These are phyloP conservation scores for Cephus pygmeus DNA, from an alignment of 2,888 invertebrate genomes.

Conservation along the genomic window DNA sequence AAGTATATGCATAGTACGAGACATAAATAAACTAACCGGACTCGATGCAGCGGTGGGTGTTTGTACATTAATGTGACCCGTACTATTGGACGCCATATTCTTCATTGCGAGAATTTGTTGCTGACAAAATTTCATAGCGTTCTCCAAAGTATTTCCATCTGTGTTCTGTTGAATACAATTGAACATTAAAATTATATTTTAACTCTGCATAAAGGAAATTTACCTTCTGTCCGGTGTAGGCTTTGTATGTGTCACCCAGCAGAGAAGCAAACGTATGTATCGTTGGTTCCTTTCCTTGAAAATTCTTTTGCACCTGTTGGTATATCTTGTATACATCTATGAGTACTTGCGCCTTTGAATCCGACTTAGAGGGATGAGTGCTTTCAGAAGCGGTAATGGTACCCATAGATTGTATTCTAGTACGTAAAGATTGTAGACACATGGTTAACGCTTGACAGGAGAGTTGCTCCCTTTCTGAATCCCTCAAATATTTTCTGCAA, in stretches of 20 bases:
- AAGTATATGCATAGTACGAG: not conserved
- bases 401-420: conserved; percentile 69
- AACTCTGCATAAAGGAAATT: conserved; percentile 37
- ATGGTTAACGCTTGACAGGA: conserved; percentile 82
- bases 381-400: conserved; percentile 49
- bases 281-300: conserved; percentile 70
- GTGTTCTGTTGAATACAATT: conserved; percentile 58
- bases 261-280: conserved; percentile 70
- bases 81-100: conserved; percentile 66
- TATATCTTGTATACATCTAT: conserved; percentile 76
- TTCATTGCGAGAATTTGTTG: conserved; percentile 72
- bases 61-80: conserved; percentile 22
- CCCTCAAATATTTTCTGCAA: conserved; percentile 82
- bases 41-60: conserved; percentile 36
- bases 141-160: conserved; percentile 75
- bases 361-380: conserved; percentile 44
- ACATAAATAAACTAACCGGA: conserved; percentile 36
- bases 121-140: conserved; percentile 78
- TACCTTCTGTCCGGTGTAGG: conserved; percentile 72
- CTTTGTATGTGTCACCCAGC: conserved; percentile 78
- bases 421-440: conserved; percentile 77
- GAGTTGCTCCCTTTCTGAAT: conserved; percentile 84
- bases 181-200: conserved; percentile 21
- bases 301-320: conserved; percentile 75
- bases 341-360: conserved; percentile 66